phyloP scores from a whole-genome alignment of 2,113 vertebrate genomes.

The Lagopus leucura region DNA sequence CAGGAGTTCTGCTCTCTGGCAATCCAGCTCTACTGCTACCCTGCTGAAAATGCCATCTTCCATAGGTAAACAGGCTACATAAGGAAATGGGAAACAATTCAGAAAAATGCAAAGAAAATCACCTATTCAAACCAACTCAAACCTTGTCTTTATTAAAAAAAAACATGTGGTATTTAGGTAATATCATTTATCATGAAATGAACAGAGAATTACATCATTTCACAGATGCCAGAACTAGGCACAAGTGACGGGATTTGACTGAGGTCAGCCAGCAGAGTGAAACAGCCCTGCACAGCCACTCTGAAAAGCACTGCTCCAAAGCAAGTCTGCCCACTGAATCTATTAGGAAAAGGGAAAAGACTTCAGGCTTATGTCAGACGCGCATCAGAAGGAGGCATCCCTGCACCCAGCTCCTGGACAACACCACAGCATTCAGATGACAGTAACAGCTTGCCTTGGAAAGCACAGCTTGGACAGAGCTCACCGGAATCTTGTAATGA shows the following conservation, averaged over 20 bases:
- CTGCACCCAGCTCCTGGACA: not conserved
- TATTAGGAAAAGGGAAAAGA: not conserved
- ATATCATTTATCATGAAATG: not conserved
- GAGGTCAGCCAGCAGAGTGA: not conserved
- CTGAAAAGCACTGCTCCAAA: not conserved
- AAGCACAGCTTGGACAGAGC: not conserved
- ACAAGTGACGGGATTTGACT: not conserved
- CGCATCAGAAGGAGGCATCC: not conserved
- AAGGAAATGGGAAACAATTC: not conserved
- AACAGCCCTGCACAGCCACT: not conserved
- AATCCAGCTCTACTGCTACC: not conserved
- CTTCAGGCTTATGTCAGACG: not conserved
- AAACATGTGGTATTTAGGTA: not conserved
- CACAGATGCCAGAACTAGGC: not conserved
- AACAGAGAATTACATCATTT: not conserved
- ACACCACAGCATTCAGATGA: accelerated
- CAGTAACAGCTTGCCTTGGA: not conserved
- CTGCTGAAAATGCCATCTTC: not conserved
- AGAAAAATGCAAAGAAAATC: not conserved
- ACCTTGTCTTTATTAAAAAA: not conserved
- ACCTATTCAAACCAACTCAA: not conserved
- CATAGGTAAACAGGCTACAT: not conserved
- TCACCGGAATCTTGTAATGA: not conserved
- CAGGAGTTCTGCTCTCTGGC: not conserved
- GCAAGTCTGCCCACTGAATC: not conserved